These are phyloP conservation scores for Chironex yamaguchii DNA, from an alignment of 30 jellyfish, hydroid and myxozoan genomes.

Conservation along the genomic window DNA sequence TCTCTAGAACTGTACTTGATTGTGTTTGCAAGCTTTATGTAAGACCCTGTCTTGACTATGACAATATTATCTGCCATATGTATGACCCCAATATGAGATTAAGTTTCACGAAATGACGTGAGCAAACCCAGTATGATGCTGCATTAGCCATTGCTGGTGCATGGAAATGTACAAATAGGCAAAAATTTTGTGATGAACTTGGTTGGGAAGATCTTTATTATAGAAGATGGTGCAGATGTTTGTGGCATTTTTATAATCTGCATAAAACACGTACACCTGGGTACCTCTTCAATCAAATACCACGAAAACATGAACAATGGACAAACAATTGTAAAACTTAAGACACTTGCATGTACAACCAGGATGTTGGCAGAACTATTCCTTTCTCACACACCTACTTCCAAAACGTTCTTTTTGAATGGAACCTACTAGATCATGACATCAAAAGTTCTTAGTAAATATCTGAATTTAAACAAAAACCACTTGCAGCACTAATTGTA, in stretches of 20 bases:
- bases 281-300: conserved; percentile 22
- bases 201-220: conserved; percentile 29
- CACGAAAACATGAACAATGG: too few species aligned
- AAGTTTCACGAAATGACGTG: conserved; percentile 23
- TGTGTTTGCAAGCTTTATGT: conserved; percentile 18
- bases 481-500: conserved; percentile 29
- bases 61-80: conserved; percentile 7
- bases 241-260: conserved; percentile 27
- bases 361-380: conserved; percentile 1
- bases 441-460: conserved; percentile 15
- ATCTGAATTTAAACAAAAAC: conserved; percentile 2
- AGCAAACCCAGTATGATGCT: conserved; percentile 32
- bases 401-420: conserved; percentile 5
- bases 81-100: conserved; percentile 22
- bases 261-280: conserved; percentile 9
- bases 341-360: conserved; percentile 17
- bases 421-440: conserved; percentile 19
- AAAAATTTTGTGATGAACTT: background rate
- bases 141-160: conserved; percentile 5
- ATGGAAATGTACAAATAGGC: background rate
- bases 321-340: background rate
- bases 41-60: conserved; percentile 26
- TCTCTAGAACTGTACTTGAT: conserved; percentile 16
- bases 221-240: conserved; percentile 12
- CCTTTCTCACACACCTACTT: conserved; percentile 4